A percentile compares a stretch with the other conserved stretches of the same genome.
These are phyloP conservation scores for Tenthredo amoena DNA, from an alignment of 2,888 invertebrate species.

Conservation along the genomic window DNA sequence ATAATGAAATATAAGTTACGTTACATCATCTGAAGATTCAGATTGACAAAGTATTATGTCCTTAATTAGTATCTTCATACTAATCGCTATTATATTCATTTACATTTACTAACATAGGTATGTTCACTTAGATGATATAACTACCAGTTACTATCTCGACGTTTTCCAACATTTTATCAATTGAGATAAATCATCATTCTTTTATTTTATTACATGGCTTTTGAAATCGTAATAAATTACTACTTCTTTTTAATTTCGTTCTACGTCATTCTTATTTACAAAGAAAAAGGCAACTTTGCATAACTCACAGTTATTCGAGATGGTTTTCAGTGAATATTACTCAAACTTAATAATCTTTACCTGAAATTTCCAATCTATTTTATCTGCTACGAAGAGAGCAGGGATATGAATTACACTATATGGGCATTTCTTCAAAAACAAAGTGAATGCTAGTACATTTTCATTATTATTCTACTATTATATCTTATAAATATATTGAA, in stretches of 20 bases:
- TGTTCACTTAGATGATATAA: neutral
- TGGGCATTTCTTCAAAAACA: neutral
- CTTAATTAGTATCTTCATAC: neutral
- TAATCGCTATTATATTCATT: slow-evolving; percentile 6
- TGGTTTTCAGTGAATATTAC: neutral
- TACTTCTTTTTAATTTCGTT: neutral
- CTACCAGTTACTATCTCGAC: neutral
- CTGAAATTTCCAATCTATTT: neutral
- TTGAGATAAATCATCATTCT: neutral
- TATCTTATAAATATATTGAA: slow-evolving; percentile 4
- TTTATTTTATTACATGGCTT: neutral
- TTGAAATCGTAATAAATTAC: neutral
- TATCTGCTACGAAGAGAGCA: neutral
- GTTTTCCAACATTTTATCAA: neutral
- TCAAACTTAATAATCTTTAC: neutral
- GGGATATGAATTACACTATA: slow-evolving; percentile 5
- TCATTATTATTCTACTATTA: slow-evolving; percentile 3
- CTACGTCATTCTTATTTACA: slow-evolving; percentile 27
- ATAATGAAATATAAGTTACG: slow-evolving; percentile 49
- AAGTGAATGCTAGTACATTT: slow-evolving; percentile 23
- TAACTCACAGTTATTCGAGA: slow-evolving; percentile 5
- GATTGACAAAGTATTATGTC: neutral
- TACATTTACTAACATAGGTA: slow-evolving; percentile 6
- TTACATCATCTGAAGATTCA: neutral
- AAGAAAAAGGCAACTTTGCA: slow-evolving; percentile 36